Conservation (phyloP, 2,888 invertebrate genomes). For the Idaea dimidiata region DNA sequence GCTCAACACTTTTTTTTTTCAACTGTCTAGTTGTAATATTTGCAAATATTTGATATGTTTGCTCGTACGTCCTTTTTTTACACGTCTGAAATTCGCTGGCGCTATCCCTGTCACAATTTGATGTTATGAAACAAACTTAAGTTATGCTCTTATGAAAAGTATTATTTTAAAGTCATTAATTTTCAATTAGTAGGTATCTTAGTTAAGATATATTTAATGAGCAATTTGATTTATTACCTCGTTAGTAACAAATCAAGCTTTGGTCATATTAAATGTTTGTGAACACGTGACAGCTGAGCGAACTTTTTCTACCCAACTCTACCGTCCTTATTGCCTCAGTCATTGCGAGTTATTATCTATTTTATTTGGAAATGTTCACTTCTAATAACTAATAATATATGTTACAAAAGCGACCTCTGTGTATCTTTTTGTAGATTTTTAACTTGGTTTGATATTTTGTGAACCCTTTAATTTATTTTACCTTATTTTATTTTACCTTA, state of each 20-base stretch:
- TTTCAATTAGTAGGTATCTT: no score
- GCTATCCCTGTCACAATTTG: no score
- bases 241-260: neutral
- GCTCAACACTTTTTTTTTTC: no score
- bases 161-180: no score
- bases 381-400: neutral
- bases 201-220: no score
- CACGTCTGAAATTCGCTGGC: no score
- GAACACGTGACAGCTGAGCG: constrained; percentile 3
- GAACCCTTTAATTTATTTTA: neutral
- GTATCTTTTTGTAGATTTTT: neutral
- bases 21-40: no score
- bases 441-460: neutral
- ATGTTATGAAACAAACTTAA: no score
- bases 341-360: constrained; percentile 9
- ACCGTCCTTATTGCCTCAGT: constrained; percentile 7
- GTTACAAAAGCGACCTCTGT: neutral
- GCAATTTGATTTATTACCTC: no score
- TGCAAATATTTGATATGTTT: no score
- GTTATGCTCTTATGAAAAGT: no score
- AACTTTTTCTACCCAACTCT: constrained; percentile 6
- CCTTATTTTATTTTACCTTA: neutral
- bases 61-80: no score
- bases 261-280: constrained; percentile 1
- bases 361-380: constrained; percentile 1